Conservation (phyloP, 2,797 vertebrate genomes). For the Leptoclinus maculatus region DNA sequence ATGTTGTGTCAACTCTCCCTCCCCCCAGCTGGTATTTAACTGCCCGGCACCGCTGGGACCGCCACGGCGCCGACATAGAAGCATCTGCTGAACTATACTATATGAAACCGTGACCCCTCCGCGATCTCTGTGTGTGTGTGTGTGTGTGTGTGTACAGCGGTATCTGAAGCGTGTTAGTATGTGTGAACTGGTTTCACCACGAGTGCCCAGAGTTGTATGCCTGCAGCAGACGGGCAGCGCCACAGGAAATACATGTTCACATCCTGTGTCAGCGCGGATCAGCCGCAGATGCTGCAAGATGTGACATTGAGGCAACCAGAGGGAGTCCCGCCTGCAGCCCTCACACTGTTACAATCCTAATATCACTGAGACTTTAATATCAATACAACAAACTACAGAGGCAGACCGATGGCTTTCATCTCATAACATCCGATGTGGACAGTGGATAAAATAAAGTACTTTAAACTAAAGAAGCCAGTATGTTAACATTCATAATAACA, state of each 20-base stretch:
- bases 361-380: not conserved
- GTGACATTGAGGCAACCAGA: slow-evolving; percentile 20
- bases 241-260: slow-evolving; percentile 31
- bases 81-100: not conserved
- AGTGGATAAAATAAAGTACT: not conserved
- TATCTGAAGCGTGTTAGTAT: slow-evolving; percentile 16
- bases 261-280: slow-evolving; percentile 26
- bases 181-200: slow-evolving; percentile 34
- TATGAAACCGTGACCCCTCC: slow-evolving; percentile 18
- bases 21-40: slow-evolving; percentile 15
- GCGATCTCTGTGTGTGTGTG: slow-evolving; percentile 2
- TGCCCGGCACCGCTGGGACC: not conserved
- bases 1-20: slow-evolving; percentile 14
- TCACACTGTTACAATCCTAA: not conserved
- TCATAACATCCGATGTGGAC: not conserved
- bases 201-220: not conserved
- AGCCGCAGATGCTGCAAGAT: slow-evolving; percentile 27
- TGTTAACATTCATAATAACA: too few species aligned
- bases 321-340: not conserved
- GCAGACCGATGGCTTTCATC: not conserved
- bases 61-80: not conserved
- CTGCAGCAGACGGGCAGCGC: not conserved
- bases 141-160: not conserved
- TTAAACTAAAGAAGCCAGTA: too few species aligned
- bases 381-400: not conserved